Evolutionary conservation across 2,888 invertebrate genomes (phyloP).

Genomic region (Malthinus seriepunctatus): DNA sequence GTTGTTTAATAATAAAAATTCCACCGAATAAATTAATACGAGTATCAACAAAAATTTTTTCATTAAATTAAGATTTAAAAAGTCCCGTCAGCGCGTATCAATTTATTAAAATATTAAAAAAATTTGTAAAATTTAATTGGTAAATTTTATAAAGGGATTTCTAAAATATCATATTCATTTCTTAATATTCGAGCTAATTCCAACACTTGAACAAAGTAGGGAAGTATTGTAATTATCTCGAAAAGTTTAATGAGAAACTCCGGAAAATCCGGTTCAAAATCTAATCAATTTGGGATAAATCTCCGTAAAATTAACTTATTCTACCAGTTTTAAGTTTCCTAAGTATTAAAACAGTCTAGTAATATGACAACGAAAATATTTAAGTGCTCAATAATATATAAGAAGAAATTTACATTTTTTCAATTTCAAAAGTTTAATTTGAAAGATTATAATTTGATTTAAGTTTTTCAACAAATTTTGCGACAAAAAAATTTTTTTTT

Average conservation of each 20-base stretch:
- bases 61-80: neutral
- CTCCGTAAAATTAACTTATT: conserved; percentile 30
- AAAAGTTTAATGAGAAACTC: conserved; percentile 28
- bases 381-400: conserved; percentile 3
- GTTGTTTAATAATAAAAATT: conserved; percentile 1
- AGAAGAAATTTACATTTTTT: neutral
- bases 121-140: too few relatives aligned
- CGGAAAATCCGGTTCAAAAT: conserved; percentile 27
- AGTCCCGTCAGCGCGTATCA: too few relatives aligned
- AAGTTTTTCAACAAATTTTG: neutral
- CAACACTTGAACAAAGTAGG: conserved; percentile 21
- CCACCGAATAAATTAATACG: neutral
- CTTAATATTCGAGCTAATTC: conserved; percentile 17
- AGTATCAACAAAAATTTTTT: neutral
- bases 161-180: conserved; percentile 8
- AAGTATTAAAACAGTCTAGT: conserved; percentile 16
- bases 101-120: too few relatives aligned
- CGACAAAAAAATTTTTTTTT: neutral
- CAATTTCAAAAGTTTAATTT: neutral
- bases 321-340: conserved; percentile 22
- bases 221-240: conserved; percentile 27
- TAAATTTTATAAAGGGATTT: too few relatives aligned
- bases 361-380: conserved; percentile 1
- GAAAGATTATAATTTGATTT: neutral
- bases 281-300: conserved; percentile 29